Conservation (phyloP, 2,797 vertebrate genomes). For the Semaprochilodus insignis region DNA sequence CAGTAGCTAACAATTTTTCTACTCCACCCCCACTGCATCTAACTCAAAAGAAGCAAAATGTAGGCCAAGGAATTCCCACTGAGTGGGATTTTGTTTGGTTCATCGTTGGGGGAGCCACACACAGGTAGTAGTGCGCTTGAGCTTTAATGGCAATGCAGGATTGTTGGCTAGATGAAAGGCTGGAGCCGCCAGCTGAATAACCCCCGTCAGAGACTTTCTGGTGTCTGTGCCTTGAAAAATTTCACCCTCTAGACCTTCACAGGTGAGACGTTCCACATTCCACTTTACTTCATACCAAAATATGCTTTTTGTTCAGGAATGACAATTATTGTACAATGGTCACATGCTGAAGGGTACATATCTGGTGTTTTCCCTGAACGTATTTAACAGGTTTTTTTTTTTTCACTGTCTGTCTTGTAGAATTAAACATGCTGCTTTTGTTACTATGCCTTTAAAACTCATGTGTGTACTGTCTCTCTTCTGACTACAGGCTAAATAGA, state of each 20-base stretch:
- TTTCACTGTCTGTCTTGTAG: too few species aligned
- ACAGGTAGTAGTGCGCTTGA: slow-evolving; percentile 43
- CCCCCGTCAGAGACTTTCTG: slow-evolving; percentile 24
- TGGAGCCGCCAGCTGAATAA: slow-evolving; percentile 32
- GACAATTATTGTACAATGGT: background rate
- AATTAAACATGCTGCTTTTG: too few species aligned
- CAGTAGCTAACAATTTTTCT: background rate
- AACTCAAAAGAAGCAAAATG: slow-evolving; percentile 29
- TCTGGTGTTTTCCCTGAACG: background rate
- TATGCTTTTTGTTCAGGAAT: background rate
- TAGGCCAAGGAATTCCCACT: slow-evolving; percentile 50
- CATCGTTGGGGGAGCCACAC: slow-evolving; percentile 9
- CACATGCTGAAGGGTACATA: background rate
- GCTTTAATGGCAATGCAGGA: slow-evolving; percentile 36
- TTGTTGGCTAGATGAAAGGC: slow-evolving; percentile 24
- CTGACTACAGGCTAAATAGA: too few species aligned
- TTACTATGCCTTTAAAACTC: too few species aligned
- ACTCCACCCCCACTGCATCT: background rate
- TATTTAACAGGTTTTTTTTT: too few species aligned
- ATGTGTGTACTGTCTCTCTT: too few species aligned
- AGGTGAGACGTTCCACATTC: background rate
- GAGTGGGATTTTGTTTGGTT: slow-evolving; percentile 35
- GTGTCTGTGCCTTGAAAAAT: slow-evolving; percentile 4
- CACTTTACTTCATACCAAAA: background rate
- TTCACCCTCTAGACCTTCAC: background rate